These are phyloP conservation scores for Epirrhoe alternata DNA, from an alignment of 2,888 invertebrate species.

Conservation along the genomic window DNA sequence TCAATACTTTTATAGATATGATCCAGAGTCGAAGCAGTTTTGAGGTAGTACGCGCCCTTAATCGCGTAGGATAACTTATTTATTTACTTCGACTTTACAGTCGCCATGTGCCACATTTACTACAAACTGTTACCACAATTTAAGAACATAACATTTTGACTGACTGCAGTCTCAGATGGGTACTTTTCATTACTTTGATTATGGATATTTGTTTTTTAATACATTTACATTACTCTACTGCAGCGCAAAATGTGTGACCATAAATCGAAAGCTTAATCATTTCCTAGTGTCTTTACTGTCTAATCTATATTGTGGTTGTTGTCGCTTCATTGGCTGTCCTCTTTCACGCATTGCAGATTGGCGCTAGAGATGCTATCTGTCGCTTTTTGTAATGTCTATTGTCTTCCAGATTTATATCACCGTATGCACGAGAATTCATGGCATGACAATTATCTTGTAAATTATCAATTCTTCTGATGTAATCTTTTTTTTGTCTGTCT, in stretches of 20 bases:
- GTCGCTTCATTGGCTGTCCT: slow-evolving; percentile 37
- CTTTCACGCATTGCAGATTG: slow-evolving; percentile 34
- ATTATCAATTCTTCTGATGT: slow-evolving; percentile 23
- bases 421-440: slow-evolving; percentile 26
- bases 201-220: too few relatives aligned
- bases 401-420: slow-evolving; percentile 36
- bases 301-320: slow-evolving; percentile 17
- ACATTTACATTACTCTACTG: too few relatives aligned
- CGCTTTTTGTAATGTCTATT: slow-evolving; percentile 38
- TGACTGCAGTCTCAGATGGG: too few relatives aligned
- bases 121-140: background rate
- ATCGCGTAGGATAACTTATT: too few relatives aligned
- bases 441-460: slow-evolving; percentile 20
- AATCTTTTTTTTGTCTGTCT: slow-evolving; percentile 10
- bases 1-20: too few relatives aligned
- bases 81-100: too few relatives aligned
- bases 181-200: too few relatives aligned
- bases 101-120: too few relatives aligned
- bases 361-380: slow-evolving; percentile 34
- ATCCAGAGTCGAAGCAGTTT: too few relatives aligned
- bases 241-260: background rate
- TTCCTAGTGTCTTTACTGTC: slow-evolving; percentile 28
- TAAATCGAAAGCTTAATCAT: background rate
- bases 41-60: too few relatives aligned
- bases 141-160: too few relatives aligned